Evolutionary conservation across 2,888 invertebrate species (phyloP).

Genomic region (Hecatera dysodea): DNA sequence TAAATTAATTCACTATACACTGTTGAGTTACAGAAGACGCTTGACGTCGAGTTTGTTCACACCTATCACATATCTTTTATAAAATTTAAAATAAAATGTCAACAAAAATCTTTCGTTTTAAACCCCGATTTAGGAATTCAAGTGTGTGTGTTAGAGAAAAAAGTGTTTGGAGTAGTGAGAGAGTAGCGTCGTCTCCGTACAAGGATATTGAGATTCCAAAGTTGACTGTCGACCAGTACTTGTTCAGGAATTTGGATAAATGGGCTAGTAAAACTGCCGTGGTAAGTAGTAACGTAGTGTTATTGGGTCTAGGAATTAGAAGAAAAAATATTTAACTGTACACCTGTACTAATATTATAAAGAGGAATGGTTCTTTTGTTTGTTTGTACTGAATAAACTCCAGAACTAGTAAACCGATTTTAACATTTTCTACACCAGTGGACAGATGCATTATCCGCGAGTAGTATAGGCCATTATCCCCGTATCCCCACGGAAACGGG

Average conservation of each 20-base stretch:
- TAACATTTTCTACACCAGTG: too few relatives aligned
- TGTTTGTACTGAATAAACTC: too few relatives aligned
- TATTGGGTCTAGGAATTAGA: too few relatives aligned
- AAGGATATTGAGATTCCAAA: conserved; percentile 86
- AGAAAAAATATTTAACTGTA: too few relatives aligned
- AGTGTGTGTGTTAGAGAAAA: conserved; percentile 60
- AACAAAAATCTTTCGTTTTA: conserved; percentile 49
- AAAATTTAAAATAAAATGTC: conserved; percentile 39
- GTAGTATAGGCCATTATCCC: too few relatives aligned
- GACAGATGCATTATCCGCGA: too few relatives aligned
- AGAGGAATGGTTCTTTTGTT: too few relatives aligned
- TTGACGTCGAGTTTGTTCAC: conserved; percentile 7
- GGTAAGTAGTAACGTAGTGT: conserved; percentile 67
- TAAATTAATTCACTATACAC: conserved; percentile 1
- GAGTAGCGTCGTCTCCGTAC: conserved; percentile 82
- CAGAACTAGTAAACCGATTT: too few relatives aligned
- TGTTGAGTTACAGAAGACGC: neutral
- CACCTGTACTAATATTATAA: too few relatives aligned
- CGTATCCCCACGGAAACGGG: too few relatives aligned
- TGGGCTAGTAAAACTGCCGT: conserved; percentile 91
- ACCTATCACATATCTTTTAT: neutral
- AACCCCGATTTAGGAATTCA: conserved; percentile 35
- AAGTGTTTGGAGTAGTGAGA: conserved; percentile 74
- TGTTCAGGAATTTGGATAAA: conserved; percentile 90
- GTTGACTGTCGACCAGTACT: conserved; percentile 88